phyloP scores from a whole-genome alignment of 2,113 vertebrate species.

The Phrynosoma platyrhinos region DNA sequence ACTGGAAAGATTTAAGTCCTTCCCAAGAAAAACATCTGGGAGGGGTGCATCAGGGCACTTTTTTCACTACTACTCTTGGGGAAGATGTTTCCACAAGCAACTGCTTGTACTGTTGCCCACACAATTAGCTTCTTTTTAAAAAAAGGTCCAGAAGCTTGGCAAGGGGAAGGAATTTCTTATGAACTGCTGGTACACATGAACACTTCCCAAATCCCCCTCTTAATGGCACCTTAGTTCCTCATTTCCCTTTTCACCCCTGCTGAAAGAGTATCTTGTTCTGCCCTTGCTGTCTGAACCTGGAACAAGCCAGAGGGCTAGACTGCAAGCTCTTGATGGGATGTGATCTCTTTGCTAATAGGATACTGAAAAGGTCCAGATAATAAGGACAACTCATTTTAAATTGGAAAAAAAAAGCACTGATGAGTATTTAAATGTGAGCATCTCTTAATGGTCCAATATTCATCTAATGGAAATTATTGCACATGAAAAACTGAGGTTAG shows the following conservation, averaged over 20 bases:
- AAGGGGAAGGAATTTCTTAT: background rate
- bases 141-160: background rate
- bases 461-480: background rate
- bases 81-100: background rate
- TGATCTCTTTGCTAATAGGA: background rate
- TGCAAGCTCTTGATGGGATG: background rate
- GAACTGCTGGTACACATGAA: background rate
- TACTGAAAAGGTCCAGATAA: background rate
- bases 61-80: too few relatives aligned
- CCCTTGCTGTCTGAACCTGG: background rate
- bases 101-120: background rate
- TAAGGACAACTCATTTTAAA: background rate
- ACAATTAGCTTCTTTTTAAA: background rate
- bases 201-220: background rate
- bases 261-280: background rate
- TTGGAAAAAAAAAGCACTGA: background rate
- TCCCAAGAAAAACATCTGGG: too few relatives aligned
- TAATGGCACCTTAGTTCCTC: background rate
- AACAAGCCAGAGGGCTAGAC: background rate
- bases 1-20: too few relatives aligned
- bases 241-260: background rate
- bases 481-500: conserved; percentile 25
- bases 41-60: too few relatives aligned
- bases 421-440: background rate
- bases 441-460: background rate